Base-by-base conservation (phyloP, 2,888 invertebrate genomes). In the Pyrgus malvae region DNA sequence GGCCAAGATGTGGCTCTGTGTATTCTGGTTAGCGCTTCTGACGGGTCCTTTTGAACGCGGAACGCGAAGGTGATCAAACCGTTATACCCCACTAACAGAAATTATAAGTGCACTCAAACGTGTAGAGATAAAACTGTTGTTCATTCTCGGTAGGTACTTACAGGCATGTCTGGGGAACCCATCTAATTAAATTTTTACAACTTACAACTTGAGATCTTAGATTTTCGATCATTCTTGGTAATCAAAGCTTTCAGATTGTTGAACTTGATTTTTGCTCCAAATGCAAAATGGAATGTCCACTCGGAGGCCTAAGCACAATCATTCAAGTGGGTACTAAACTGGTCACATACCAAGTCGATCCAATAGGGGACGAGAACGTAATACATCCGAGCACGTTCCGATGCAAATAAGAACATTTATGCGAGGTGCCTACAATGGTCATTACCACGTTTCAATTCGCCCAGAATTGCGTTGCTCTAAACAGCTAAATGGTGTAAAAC, bases 351-450 rank as follows among this genome's bases (percentile, higher is more conserved):
- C 71, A 63, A 65, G 63, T 61, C 61, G 61, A 63, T 66, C 68
- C 68, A 60, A 71, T 69, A 65, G 66, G 64, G 68, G 66, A 71
- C 67, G 63, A 64, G 65, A 68, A 66, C 72, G 75, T 71, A 76
- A 76, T 75, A 77, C 74, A 74, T 71, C 72, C 70, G 65, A 76
- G 76, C 79, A 80, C 78, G 80, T 83, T 83, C 75, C 72, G 70
- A 79, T 81, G 81, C 82, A 84, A 85, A 86, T 85, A 83, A 75
- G 78, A 77, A 70, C 82, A 76, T 82, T 85, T 80, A 79, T 74
- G 72, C 78, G 65, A 74, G 75, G 73, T 74, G 70, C 77, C 74
- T 76, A 83, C 81, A 80, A 81, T 81, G 76, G 81, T 76, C 79
- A 85, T 85, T 86, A 85, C 80, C 75, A 72, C 78, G 80, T 81